A percentile compares a stretch with the other conserved stretches of the same genome.
These are phyloP conservation scores for Luscinia megarhynchos DNA, from an alignment of 2,797 vertebrate genomes.

Conservation along the genomic window DNA sequence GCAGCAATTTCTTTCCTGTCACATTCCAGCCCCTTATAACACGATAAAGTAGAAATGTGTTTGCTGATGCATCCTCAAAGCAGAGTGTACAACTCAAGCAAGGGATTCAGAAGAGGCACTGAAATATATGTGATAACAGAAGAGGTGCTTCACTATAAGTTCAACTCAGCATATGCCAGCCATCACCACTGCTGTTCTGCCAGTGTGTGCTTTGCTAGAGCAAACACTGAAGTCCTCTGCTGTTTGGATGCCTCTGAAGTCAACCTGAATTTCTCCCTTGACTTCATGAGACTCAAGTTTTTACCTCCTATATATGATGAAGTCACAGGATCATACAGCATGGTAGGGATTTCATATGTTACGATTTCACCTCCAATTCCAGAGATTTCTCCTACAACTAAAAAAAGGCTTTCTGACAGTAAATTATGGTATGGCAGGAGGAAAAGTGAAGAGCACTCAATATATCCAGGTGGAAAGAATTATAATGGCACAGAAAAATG, in stretches of 20 bases:
- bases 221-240: not conserved
- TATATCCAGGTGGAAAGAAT: not conserved
- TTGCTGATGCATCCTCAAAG: not conserved
- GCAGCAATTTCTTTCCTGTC: not conserved
- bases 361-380: not conserved
- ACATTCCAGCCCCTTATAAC: not conserved
- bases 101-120: not conserved
- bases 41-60: not conserved
- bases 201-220: not conserved
- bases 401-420: not conserved
- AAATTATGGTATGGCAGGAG: not conserved
- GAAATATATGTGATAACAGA: not conserved
- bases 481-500: not conserved
- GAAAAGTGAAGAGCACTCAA: not conserved
- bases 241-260: not conserved
- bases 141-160: not conserved
- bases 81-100: not conserved
- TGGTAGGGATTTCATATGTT: not conserved
- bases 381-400: not conserved
- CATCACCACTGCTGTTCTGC: not conserved
- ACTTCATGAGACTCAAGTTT: not conserved
- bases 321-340: not conserved
- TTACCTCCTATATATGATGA: not conserved
- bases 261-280: not conserved
- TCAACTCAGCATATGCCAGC: not conserved